A percentile compares a stretch with the other conserved stretches of the same genome.
Conservation (phyloP, 2,888 invertebrate genomes). For the Mythimna pallens region DNA sequence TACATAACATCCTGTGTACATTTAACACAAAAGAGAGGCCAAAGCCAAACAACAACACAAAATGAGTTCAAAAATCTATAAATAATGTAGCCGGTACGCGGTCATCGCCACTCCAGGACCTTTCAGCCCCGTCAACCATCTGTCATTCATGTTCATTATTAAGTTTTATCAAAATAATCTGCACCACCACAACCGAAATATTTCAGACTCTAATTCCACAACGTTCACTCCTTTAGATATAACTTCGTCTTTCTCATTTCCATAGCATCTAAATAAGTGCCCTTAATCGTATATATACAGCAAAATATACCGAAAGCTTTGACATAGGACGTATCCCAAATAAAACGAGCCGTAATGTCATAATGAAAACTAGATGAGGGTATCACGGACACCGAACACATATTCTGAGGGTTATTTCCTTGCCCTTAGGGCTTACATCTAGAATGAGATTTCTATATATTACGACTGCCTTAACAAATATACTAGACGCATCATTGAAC, state of each 20-base stretch:
- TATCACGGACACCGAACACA: conserved; percentile 44
- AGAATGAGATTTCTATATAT: conserved; percentile 25
- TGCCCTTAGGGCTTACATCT: conserved; percentile 43
- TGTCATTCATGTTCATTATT: no score
- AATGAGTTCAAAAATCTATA: no score
- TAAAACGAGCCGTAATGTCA: conserved; percentile 38
- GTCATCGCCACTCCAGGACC: no score
- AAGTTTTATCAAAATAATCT: no score
- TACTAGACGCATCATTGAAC: conserved; percentile 30
- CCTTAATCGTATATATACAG: conserved; percentile 22
- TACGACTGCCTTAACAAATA: conserved; percentile 29
- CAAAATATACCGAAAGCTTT: conserved; percentile 12
- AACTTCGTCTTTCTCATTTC: conserved; percentile 18
- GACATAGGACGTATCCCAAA: conserved; percentile 27
- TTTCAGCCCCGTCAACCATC: no score
- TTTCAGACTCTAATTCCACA: no score
- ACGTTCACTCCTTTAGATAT: background rate
- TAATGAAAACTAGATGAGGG: conserved; percentile 45
- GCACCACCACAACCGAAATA: no score
- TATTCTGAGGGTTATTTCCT: conserved; percentile 45
- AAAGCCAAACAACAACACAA: no score
- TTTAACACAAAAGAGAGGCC: no score
- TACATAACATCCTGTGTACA: no score
- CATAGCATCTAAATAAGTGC: background rate
- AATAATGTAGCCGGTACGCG: no score